Evolutionary conservation across 2,113 vertebrate species (phyloP), one percentile per base, ranked within the genome.

Genomic region (Tor tambroides): DNA sequence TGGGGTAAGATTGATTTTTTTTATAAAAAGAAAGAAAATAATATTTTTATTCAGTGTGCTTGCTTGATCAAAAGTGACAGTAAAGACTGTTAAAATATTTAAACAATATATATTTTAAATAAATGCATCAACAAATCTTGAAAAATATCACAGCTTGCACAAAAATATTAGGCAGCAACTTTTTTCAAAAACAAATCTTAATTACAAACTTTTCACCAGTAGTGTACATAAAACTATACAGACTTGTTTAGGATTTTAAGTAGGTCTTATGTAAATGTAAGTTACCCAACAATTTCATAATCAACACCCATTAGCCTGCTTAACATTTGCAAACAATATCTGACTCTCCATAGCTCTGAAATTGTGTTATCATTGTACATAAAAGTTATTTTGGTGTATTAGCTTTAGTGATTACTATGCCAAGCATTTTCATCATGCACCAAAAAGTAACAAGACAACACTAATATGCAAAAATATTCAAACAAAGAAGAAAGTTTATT

Each of bases 401-500:
- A 38, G 19, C 69, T 11, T 5, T 23, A 23, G 9, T 38, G 21
- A 72, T 38, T 17, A 41, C 2, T 72, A 72, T 12, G 19, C 9
- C 9, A 41, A 72, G 4, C 2, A 23, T 41, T 72, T 51, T 2
- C 46, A 78, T 54, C 26, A 78, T 54, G 14, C 43, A 21, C 23
- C n/a, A 10, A 23, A 15, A 32, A 9, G 49, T n/a, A 35, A 72
- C 14, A 56, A 67, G 12, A 65, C 10, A 41, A 80, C 30, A 85
- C 76, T 8, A 49, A 43, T 8, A 32, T 23, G 12, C 59, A 86
- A 8, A 59, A 59, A 17, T 38, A 19, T n/a, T 86, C 77, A 51
- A 19, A 65, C 5, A 46, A 41, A 41, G 30, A 54, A n/a, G 21
- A 2, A 32, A 49, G 28, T 83, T 83, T 83, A 83, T 83, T 83